phyloP scores from a whole-genome alignment of 2,888 invertebrate genomes.

The Tenthredo livida region DNA sequence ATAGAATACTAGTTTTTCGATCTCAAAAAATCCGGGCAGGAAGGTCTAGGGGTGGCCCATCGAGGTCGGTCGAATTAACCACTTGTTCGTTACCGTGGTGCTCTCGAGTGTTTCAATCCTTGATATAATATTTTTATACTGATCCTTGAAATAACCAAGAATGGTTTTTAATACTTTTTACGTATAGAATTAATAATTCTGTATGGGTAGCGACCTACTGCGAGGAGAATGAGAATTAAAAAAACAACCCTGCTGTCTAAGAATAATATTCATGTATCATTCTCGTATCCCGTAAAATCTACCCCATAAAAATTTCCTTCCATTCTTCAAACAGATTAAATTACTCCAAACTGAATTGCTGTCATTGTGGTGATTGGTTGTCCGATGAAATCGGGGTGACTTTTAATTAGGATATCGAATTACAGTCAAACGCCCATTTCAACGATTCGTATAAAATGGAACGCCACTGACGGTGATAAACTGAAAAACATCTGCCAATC shows the following conservation, averaged over 20 bases:
- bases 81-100: neutral
- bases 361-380: neutral
- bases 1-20: too few species aligned
- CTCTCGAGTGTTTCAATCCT: neutral
- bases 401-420: constrained; percentile 3
- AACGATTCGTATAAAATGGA: neutral
- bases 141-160: neutral
- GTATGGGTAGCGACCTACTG: neutral
- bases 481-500: neutral
- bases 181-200: neutral
- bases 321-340: neutral
- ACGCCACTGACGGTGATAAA: neutral
- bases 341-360: neutral
- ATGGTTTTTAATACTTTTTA: neutral
- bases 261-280: neutral
- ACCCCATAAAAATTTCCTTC: neutral
- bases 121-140: neutral
- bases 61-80: too few species aligned
- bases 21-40: too few species aligned
- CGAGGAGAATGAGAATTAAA: neutral
- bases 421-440: neutral
- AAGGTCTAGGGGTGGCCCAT: too few species aligned
- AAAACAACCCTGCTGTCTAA: neutral
- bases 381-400: neutral
- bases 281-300: neutral